Evolutionary conservation across 2,113 vertebrate species (phyloP), one percentile per base, ranked within the genome.

Genomic region (Hemibagrus wyckioides): DNA sequence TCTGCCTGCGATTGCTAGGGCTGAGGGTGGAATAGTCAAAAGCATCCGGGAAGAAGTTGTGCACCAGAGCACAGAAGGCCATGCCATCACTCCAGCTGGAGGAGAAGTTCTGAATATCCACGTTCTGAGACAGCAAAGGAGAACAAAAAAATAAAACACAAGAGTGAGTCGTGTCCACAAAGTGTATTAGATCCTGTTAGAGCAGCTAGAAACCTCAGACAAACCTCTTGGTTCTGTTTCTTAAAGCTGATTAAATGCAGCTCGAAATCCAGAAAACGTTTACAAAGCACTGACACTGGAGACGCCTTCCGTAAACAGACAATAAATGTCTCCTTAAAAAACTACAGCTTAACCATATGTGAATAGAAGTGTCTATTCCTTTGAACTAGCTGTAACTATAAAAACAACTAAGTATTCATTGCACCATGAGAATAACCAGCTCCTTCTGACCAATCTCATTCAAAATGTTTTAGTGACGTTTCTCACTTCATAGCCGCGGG

Each of bases 21-120:
- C 95, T 97, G 81, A 99, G 95, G 76, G 97, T 94, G 83, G 94
- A 93, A 87, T 98, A 99, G 94, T 99, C 98, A 67, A 99, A 99
- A 0, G 98, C 96, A 0, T 99, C 97, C 0, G 98, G 98, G 90
- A 99, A 99, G 94, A 99, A 99, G 91, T 98, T 96, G 94, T 99
- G 98, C 61, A 99, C 98, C 88, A 99, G 94, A 73, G 98, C 98
- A 39, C 98, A 99, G 92, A 99, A 99, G 8, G 98, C 98, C 98
- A 99, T 98, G 59, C 98, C 98, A 0, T 99, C 95, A 2, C 97
- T 98, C 98, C 98, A 99, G 88, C 98, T 99, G 86, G 98, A 99
- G 1, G 98, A 99, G 92, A 99, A 99, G 93, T 99, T 99, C 95
- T 99, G 98, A 92, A 99, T 99, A 85, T 97, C 94, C 92, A 99